Conservation (phyloP, 2,797 vertebrate species). For the Onychomys arenicola region DNA sequence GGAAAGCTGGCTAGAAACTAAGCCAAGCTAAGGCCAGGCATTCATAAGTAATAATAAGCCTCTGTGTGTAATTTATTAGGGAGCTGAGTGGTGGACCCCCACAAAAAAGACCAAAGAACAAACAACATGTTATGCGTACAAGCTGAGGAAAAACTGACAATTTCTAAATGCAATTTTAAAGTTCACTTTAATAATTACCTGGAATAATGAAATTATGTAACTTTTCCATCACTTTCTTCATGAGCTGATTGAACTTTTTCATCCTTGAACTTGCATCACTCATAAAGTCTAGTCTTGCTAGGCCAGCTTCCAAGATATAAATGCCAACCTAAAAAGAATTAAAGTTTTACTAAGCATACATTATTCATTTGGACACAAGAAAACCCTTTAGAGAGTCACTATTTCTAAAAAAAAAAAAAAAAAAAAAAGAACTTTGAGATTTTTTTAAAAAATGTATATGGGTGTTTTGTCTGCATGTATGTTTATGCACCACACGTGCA, state of each 20-base stretch:
- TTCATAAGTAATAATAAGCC: too few relatives aligned
- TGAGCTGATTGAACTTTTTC: slow-evolving; percentile 95
- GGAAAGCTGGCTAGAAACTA: too few relatives aligned
- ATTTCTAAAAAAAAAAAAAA: neutral
- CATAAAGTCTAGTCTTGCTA: slow-evolving; percentile 94
- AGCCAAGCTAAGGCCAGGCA: too few relatives aligned
- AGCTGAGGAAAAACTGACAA: neutral
- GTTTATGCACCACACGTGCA: neutral
- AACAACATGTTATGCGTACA: neutral
- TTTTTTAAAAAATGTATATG: neutral
- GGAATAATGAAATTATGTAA: slow-evolving; percentile 95
- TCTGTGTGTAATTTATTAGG: too few relatives aligned
- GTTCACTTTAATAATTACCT: slow-evolving; percentile 87
- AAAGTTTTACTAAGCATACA: neutral
- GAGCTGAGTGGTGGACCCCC: too few relatives aligned
- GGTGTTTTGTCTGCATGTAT: neutral
- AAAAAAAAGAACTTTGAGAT: neutral
- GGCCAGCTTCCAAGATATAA: slow-evolving; percentile 93
- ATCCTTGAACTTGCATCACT: slow-evolving; percentile 95
- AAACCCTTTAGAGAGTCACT: neutral
- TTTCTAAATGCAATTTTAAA: slow-evolving; percentile 57
- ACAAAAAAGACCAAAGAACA: too few relatives aligned
- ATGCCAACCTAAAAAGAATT: slow-evolving; percentile 92
- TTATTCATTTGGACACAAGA: neutral
- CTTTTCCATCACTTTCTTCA: slow-evolving; percentile 97